Conservation (phyloP, 2,113 vertebrate species). For the Pelmatolapia mariae region DNA sequence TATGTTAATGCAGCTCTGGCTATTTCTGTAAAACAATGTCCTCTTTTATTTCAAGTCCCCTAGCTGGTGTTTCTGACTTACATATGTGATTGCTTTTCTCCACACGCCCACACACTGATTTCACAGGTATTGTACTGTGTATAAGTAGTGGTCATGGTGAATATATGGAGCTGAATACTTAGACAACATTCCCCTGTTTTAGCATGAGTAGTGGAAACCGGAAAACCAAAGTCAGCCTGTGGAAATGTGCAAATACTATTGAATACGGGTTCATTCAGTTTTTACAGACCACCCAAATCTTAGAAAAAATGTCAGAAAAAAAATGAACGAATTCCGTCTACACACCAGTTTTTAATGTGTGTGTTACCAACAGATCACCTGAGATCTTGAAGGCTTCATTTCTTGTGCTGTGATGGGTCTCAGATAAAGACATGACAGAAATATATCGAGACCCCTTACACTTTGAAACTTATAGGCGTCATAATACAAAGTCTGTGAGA, state of each 20-base stretch:
- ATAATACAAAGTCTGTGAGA: neutral
- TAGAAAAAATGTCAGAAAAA: neutral
- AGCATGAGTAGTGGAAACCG: slow-evolving; percentile 3
- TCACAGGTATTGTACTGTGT: neutral
- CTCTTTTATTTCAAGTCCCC: neutral
- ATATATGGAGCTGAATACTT: slow-evolving; percentile 15
- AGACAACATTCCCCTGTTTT: slow-evolving; percentile 7
- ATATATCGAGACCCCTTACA: neutral
- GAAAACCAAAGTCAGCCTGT: slow-evolving; percentile 24
- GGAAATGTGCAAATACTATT: neutral
- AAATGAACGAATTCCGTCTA: neutral
- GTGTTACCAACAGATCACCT: neutral
- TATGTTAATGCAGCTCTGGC: neutral
- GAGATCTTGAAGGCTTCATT: neutral
- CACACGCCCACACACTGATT: neutral
- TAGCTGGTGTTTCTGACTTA: neutral
- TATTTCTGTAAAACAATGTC: neutral
- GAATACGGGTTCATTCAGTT: slow-evolving; percentile 19
- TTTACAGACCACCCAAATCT: slow-evolving; percentile 28
- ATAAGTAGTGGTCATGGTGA: neutral
- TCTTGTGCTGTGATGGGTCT: neutral
- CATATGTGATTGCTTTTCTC: neutral
- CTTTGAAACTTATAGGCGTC: neutral
- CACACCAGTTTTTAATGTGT: neutral
- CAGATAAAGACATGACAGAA: neutral